Base-by-base conservation (phyloP, 2,888 invertebrate genomes). In the Metacarcinus magister region DNA sequence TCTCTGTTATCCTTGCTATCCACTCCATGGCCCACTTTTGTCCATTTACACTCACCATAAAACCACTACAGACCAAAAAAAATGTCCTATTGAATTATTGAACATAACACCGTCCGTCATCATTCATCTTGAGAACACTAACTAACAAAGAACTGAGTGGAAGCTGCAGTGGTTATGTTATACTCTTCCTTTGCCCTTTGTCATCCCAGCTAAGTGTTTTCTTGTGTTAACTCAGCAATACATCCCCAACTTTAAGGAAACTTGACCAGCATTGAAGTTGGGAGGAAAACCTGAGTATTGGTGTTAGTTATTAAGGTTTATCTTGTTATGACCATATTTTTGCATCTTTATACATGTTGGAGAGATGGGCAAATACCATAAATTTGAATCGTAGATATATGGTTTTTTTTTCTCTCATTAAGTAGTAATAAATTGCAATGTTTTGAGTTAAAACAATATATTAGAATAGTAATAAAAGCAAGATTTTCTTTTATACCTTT, bases 221-320 rank as follows among this genome's bases (percentile, higher is more conserved):
- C 39, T 39, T 87, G 87, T 87, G 39, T 19, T 87, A 39, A 87
- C 87, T 39, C 87, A 87, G 10, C 39, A 39, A 16, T 87, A 0
- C 28, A 39, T 87, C 39, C 87, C 39, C 39, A 87, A 87, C 87
- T 87, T 87, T 87, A 87, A 32, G 39, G 39, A 87, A 32, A 87
- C 87, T 39, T 87, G 87, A 87, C 87, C 3, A 39, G 39, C 39
- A 87, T 87, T 87, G 87, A 87, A 87, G 87, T 87, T 87, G 87
- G 87, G 87, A 87, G 39, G 87, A 16, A 87, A 39, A 19, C 16
- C n/a, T 87, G 32, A 87, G 87, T 87, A 32, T 39, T 87, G 32
- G 87, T 87, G 87, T 87, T 87, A 32, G 32, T 39, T 87, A 39
- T 16, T 87, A 87, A 28, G 39, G 10, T 39, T 87, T 39, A 87